phyloP scores from a whole-genome alignment of 2,888 invertebrate genomes.

The Tenthredo mesomela region DNA sequence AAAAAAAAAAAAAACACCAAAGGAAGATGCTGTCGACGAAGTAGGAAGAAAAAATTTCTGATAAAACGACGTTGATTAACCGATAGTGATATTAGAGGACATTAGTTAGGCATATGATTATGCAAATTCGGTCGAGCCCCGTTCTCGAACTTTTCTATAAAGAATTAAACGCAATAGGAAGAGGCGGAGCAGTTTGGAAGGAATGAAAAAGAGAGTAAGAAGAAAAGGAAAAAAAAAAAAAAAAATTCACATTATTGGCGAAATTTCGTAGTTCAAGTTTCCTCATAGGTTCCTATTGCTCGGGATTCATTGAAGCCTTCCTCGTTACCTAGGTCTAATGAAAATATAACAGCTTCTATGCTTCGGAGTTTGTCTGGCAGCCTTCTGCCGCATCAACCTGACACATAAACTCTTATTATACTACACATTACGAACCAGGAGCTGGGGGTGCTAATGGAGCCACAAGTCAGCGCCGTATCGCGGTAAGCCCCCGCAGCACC shows the following conservation, averaged over 20 bases:
- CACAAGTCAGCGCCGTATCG: conserved; percentile 76
- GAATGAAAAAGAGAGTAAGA: neutral
- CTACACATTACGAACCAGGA: conserved; percentile 74
- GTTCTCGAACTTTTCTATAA: neutral
- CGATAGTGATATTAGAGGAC: conserved; percentile 16
- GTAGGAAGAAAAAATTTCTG: neutral
- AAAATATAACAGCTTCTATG: conserved; percentile 77
- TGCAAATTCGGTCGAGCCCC: conserved; percentile 1
- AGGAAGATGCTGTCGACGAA: neutral
- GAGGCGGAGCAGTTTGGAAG: neutral
- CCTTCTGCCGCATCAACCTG: conserved; percentile 77
- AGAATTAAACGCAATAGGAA: neutral
- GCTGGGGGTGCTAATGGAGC: conserved; percentile 75
- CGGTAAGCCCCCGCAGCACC: conserved; percentile 62
- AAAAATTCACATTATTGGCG: neutral
- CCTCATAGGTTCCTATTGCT: conserved; percentile 57
- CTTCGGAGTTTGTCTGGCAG: conserved; percentile 76
- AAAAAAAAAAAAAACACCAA: neutral
- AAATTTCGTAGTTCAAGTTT: conserved; percentile 31
- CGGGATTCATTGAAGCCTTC: conserved; percentile 71
- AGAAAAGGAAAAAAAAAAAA: neutral
- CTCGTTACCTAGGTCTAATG: conserved; percentile 73
- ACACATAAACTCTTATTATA: conserved; percentile 78
- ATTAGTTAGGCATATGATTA: conserved; percentile 2
- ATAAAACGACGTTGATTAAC: conserved; percentile 20